Evolutionary conservation across 2,888 invertebrate species (phyloP).

Genomic region (Rutpela maculata): DNA sequence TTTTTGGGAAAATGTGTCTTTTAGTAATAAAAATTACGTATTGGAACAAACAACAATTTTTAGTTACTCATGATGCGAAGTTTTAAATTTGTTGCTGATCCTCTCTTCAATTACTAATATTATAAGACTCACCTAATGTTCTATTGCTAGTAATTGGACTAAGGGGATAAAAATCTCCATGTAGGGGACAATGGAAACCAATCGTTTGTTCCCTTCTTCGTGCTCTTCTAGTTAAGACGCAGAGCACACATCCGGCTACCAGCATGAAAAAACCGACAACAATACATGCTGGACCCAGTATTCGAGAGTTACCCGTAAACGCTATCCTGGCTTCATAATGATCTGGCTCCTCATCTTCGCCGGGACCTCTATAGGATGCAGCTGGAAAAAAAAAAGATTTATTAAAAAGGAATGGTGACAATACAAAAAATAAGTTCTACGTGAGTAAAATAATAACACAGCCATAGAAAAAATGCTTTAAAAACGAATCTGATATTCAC

Average conservation of each 20-base stretch:
- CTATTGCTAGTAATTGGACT: conserved; percentile 78
- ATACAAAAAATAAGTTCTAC: conserved; percentile 14
- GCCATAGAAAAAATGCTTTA: too few relatives aligned
- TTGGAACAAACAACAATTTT: too few relatives aligned
- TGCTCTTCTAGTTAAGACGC: conserved; percentile 81
- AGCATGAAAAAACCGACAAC: conserved; percentile 85
- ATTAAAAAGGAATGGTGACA: not conserved
- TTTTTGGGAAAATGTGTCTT: too few relatives aligned
- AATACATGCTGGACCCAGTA: conserved; percentile 84
- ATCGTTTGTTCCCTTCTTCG: conserved; percentile 81
- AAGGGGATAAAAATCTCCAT: conserved; percentile 86
- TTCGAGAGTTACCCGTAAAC: conserved; percentile 84
- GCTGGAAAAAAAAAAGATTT: conserved; percentile 73
- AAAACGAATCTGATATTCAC: too few relatives aligned
- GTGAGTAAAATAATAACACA: too few relatives aligned
- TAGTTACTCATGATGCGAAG: not conserved
- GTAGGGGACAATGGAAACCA: conserved; percentile 86
- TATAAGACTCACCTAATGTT: conserved; percentile 68
- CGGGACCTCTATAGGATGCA: conserved; percentile 84
- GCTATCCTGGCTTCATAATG: conserved; percentile 84
- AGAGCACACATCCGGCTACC: conserved; percentile 80
- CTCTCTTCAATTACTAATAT: not conserved
- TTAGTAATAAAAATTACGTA: too few relatives aligned
- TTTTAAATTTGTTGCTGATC: not conserved
- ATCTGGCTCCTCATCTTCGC: conserved; percentile 83